Evolutionary conservation across 53 echinoderm and acorn worm species (phyloP).

Genomic region (Patiria pectinifera): DNA sequence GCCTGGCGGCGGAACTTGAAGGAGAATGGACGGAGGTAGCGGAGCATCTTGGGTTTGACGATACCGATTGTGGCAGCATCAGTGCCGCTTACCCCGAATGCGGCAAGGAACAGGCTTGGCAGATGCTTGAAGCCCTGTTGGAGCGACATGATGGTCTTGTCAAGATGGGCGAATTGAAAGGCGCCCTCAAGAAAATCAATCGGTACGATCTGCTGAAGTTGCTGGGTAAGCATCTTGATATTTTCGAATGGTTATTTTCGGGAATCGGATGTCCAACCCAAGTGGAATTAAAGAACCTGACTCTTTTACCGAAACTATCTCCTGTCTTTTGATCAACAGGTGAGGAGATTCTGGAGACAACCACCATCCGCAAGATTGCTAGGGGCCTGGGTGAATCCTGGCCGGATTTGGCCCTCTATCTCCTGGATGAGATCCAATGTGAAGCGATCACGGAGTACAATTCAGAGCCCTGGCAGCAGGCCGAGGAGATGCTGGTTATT

Average conservation of each 20-base stretch:
- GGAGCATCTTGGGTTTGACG: neutral
- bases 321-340: neutral
- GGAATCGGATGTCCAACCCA: neutral
- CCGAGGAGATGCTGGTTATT: neutral
- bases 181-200: neutral
- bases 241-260: neutral
- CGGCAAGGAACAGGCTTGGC: neutral
- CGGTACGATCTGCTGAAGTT: neutral
- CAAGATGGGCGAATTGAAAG: neutral
- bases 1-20: neutral
- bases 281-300: neutral
- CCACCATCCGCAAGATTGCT: neutral
- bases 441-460: neutral
- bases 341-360: neutral
- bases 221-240: neutral
- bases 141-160: neutral
- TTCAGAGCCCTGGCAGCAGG: neutral
- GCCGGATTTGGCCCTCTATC: constrained; percentile 8
- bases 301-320: neutral
- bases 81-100: neutral
- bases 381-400: neutral
- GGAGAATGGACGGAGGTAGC: neutral
- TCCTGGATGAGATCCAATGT: neutral
- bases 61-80: neutral
- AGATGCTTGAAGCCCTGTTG: neutral